Evolutionary conservation across 1,140 invertebrate species (phyloP), one percentile per base, ranked within the genome.

Genomic region (Grapholita molesta): DNA sequence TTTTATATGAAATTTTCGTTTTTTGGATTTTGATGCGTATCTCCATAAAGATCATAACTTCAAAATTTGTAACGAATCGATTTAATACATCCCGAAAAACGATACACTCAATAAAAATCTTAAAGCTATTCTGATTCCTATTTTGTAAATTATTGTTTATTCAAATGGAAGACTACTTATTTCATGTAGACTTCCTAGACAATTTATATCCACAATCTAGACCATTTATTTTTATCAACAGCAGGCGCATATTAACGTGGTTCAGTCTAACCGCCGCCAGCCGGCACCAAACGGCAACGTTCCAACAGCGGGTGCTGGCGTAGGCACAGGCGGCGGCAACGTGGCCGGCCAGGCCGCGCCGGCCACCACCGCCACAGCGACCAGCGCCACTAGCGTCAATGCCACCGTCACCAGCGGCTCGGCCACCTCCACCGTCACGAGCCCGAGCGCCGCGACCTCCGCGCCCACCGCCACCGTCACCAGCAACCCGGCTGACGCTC

Each of bases 171-270:
- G 18, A 48, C 21, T 9, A 23, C 23, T 24, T 12, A 8, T 23
- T 18, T 53, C 4, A 53, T 23, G 4, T 53, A 7, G n/a, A 12
- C 23, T 52, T 15, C 6, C 25, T 25, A n/a, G n/a, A n/a, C n/a
- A n/a, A n/a, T n/a, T n/a, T n/a, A n/a, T n/a, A n/a, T n/a, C n/a
- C n/a, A n/a, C n/a, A n/a, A n/a, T n/a, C n/a, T n/a, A n/a, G n/a
- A n/a, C n/a, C n/a, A n/a, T n/a, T n/a, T n/a, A n/a, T 61, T 61
- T 15, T 61, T 1, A 61, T 28, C 25, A 15, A 30, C n/a, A 18
- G 1, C 74, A 86, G 82, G 73, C 84, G 1, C 79, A 83, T 24
- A 78, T 85, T 8, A 84, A 84, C 38, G 76, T 85, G 11, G 70
- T 84, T 12, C 77, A 82, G 15, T 67, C 73, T 4, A 72, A 68